Evolutionary conservation across 2,888 invertebrate species (phyloP).

Genomic region (Thecophora atra): DNA sequence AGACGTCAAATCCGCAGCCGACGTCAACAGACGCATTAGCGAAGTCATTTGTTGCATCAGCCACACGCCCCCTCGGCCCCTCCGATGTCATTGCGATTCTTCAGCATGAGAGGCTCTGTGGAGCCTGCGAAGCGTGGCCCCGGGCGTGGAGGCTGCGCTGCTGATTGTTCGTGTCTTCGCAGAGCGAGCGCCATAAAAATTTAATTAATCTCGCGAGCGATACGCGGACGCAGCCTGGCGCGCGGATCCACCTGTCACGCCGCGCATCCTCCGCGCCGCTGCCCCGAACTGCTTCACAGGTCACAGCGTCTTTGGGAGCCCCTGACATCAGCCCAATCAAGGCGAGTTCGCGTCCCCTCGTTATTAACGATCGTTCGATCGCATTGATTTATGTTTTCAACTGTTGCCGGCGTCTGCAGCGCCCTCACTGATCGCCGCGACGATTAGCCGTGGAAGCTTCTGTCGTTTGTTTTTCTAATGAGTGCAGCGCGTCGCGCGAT

Average conservation of each 20-base stretch:
- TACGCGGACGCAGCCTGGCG: neutral
- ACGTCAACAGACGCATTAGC: conserved; percentile 21
- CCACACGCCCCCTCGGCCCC: conserved; percentile 5
- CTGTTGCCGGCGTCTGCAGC: conserved; percentile 18
- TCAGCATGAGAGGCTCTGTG: conserved; percentile 6
- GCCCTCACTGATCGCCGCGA: conserved; percentile 8
- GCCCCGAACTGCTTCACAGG: neutral
- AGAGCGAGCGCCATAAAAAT: conserved; percentile 48
- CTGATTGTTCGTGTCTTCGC: conserved; percentile 60
- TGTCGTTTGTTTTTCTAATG: conserved; percentile 35
- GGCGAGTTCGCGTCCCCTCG: neutral
- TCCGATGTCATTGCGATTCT: conserved; percentile 32
- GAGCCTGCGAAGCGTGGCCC: conserved; percentile 35
- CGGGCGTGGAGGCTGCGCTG: conserved; percentile 55
- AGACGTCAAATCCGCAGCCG: conserved; percentile 8
- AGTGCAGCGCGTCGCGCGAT: neutral
- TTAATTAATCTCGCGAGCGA: conserved; percentile 43
- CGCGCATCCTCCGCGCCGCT: too few relatives aligned
- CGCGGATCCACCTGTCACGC: conserved; percentile 5
- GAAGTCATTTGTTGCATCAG: conserved; percentile 17
- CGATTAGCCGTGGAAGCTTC: conserved; percentile 26
- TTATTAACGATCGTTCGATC: conserved; percentile 24
- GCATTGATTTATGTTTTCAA: conserved; percentile 23
- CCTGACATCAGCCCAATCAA: conserved; percentile 1
- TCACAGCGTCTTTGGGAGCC: neutral